Percentiles rank a stretch among this genome's conserved stretches.
Evolutionary conservation across 2,797 vertebrate genomes (phyloP).

Genomic region (Parambassis ranga): DNA sequence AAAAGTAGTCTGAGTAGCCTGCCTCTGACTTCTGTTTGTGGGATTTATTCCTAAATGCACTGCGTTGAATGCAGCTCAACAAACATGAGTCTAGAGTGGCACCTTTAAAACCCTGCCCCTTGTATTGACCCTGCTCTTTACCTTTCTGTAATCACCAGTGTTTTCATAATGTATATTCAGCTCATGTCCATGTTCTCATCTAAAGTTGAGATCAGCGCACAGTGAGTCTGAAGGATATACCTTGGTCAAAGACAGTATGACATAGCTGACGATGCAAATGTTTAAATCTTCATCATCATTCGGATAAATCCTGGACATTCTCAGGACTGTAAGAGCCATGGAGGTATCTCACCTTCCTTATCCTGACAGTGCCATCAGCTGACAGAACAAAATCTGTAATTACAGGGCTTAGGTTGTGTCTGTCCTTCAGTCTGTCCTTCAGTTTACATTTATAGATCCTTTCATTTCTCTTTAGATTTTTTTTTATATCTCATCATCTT

Average conservation of each 20-base stretch:
- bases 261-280: not conserved
- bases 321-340: slow-evolving; percentile 16
- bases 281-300: too few species aligned
- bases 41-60: not conserved
- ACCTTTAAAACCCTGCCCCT: not conserved
- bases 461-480: slow-evolving; percentile 1
- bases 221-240: slow-evolving; percentile 49
- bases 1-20: not conserved
- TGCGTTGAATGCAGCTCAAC: not conserved
- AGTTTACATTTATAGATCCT: slow-evolving; percentile 30
- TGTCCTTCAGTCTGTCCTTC: slow-evolving; percentile 14
- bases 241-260: not conserved
- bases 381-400: slow-evolving; percentile 32
- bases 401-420: slow-evolving; percentile 36
- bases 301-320: slow-evolving; percentile 13
- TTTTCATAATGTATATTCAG: not conserved
- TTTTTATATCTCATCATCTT: not conserved
- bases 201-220: slow-evolving; percentile 16
- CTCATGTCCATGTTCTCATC: not conserved
- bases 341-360: slow-evolving; percentile 31
- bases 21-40: not conserved
- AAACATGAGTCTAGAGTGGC: not conserved
- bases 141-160: not conserved
- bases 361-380: slow-evolving; percentile 28
- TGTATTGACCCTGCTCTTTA: not conserved